A percentile compares a stretch with the other conserved stretches of the same genome.
These are phyloP conservation scores for Acrossocheilus fasciatus DNA, from an alignment of 2,797 vertebrate genomes.

Conservation along the genomic window DNA sequence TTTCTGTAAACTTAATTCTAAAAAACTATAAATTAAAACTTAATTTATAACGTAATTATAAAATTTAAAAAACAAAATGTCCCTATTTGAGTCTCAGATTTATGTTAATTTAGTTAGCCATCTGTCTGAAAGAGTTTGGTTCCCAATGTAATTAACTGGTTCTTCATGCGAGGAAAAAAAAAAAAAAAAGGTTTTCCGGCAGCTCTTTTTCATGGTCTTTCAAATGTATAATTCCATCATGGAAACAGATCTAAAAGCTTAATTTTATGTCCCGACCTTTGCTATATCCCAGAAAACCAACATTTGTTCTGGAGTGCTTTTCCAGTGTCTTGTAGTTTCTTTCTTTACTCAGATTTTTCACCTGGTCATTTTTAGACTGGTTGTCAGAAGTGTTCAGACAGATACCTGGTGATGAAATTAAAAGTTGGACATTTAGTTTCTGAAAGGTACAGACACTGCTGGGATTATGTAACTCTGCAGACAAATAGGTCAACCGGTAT, in stretches of 20 bases:
- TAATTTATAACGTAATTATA: neutral
- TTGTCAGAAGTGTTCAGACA: neutral
- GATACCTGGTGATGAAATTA: slow-evolving; percentile 9
- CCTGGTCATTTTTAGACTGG: neutral
- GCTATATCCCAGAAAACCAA: neutral
- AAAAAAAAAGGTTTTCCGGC: neutral
- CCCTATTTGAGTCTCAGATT: neutral
- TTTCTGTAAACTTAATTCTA: neutral
- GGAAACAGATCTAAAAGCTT: slow-evolving; percentile 9
- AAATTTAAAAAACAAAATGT: neutral
- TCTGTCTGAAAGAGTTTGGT: slow-evolving; percentile 48
- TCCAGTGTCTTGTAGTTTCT: neutral
- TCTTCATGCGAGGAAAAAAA: neutral
- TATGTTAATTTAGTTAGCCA: slow-evolving; percentile 1
- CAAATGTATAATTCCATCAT: neutral
- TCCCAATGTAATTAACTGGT: slow-evolving; percentile 43
- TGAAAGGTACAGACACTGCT: neutral
- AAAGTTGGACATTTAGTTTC: slow-evolving; percentile 1
- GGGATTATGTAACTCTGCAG: slow-evolving; percentile 30
- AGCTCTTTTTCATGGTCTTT: neutral
- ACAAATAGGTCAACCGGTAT: slow-evolving; percentile 26
- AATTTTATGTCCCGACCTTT: neutral
- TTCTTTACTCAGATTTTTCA: neutral
- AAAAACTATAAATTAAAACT: too few relatives aligned
- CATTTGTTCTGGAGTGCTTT: slow-evolving; percentile 31